Evolutionary conservation across 2,797 vertebrate species (phyloP).

Genomic region (Urosaurus nigricauda): DNA sequence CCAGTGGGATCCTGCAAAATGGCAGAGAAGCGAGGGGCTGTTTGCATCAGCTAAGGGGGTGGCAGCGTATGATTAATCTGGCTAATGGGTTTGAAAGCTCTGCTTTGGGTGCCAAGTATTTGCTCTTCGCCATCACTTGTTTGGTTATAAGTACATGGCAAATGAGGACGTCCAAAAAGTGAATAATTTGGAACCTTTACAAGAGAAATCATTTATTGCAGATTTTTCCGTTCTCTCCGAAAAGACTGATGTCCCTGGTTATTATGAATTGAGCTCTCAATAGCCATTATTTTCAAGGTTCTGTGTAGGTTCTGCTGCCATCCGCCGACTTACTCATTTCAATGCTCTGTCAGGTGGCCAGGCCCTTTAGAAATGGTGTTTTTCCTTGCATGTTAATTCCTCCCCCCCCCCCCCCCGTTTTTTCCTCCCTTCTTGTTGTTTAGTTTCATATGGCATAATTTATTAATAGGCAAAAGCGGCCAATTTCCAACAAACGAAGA

Average conservation of each 20-base stretch:
- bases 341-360: constrained; percentile 38
- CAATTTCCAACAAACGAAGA: constrained; percentile 49
- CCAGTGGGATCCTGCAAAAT: not conserved
- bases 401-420: too few relatives aligned
- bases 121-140: not conserved
- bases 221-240: too few relatives aligned
- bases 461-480: constrained; percentile 63
- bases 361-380: not conserved
- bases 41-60: not conserved
- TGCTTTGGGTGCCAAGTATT: not conserved
- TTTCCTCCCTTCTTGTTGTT: not conserved
- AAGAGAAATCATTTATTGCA: not conserved
- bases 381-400: constrained; percentile 44
- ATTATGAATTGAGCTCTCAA: constrained; percentile 27
- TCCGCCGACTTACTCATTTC: constrained; percentile 10
- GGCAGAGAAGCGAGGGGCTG: not conserved
- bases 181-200: not conserved
- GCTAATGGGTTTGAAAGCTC: not conserved
- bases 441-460: not conserved
- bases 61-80: not conserved
- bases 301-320: constrained; percentile 1
- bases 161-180: not conserved
- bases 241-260: constrained; percentile 33
- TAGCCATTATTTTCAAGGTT: constrained; percentile 24
- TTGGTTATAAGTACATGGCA: not conserved